phyloP scores from a whole-genome alignment of 2,113 vertebrate species.

The Lagopus leucura region DNA sequence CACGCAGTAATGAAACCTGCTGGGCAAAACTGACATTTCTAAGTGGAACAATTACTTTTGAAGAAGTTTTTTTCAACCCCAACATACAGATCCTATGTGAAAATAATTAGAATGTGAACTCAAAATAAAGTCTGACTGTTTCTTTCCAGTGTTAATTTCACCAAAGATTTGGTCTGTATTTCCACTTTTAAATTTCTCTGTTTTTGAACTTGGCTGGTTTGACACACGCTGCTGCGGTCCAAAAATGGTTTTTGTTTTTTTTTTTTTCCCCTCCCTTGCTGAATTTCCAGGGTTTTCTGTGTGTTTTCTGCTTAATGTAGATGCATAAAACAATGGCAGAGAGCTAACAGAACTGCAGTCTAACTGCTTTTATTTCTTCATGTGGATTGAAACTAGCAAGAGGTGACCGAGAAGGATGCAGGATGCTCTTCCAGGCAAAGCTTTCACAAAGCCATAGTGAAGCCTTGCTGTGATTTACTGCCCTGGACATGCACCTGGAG shows the following conservation, averaged over 20 bases:
- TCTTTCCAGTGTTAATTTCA: slow-evolving; percentile 56
- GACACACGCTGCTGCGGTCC: neutral
- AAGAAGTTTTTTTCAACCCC: neutral
- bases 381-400: neutral
- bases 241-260: neutral
- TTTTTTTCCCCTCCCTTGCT: neutral
- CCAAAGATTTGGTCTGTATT: slow-evolving; percentile 43
- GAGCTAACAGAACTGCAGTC: neutral
- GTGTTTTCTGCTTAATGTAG: slow-evolving; percentile 14
- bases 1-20: neutral
- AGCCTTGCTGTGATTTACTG: neutral
- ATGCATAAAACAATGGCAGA: neutral
- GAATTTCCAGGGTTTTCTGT: slow-evolving; percentile 47
- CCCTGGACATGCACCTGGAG: neutral
- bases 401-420: neutral
- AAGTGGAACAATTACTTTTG: neutral
- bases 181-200: slow-evolving; percentile 52
- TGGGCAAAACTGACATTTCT: neutral
- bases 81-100: neutral
- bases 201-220: slow-evolving; percentile 49
- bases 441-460: neutral
- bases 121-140: slow-evolving; percentile 53
- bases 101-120: slow-evolving; percentile 44
- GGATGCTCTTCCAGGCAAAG: neutral
- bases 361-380: neutral